Conservation (phyloP, 92 coral and sea anemone genomes). For the Pocillopora grandis region DNA sequence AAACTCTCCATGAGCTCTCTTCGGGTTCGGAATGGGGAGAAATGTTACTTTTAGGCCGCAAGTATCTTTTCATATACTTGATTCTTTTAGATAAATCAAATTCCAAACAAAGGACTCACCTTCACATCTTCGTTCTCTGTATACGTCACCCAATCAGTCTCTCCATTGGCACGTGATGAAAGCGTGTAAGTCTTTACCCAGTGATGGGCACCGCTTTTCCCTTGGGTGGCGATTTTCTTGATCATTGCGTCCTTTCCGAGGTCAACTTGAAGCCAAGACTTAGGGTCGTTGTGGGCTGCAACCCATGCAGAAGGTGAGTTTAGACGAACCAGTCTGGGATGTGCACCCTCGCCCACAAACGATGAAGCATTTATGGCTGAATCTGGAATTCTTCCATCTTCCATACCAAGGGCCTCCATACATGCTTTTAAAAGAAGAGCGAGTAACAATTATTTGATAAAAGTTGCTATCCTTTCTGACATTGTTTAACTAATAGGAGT, state of each 20-base stretch:
- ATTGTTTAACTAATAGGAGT: too few species aligned
- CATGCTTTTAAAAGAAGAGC: not conserved
- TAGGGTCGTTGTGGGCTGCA: accelerated
- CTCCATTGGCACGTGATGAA: not conserved
- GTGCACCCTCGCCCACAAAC: not conserved
- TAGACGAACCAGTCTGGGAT: not conserved
- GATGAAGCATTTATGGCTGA: slow-evolving; percentile 9
- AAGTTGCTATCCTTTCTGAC: not conserved
- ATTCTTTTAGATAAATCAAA: too few species aligned
- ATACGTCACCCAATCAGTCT: not conserved
- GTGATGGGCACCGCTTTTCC: not conserved
- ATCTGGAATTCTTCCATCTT: not conserved
- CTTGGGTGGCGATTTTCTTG: not conserved
- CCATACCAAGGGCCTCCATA: not conserved
- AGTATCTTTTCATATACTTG: too few species aligned
- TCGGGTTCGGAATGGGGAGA: too few species aligned
- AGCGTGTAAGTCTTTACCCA: not conserved
- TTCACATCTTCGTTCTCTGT: not conserved
- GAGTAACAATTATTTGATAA: not conserved
- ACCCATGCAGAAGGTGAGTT: slow-evolving; percentile 1
- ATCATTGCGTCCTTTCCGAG: not conserved
- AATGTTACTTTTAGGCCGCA: too few species aligned
- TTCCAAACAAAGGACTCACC: not conserved
- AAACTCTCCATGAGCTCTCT: too few species aligned
- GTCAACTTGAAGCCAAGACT: not conserved